Percentiles rank a stretch among this genome's conserved stretches.
Evolutionary conservation across 2,113 vertebrate genomes (phyloP).

Genomic region (Motacilla alba): DNA sequence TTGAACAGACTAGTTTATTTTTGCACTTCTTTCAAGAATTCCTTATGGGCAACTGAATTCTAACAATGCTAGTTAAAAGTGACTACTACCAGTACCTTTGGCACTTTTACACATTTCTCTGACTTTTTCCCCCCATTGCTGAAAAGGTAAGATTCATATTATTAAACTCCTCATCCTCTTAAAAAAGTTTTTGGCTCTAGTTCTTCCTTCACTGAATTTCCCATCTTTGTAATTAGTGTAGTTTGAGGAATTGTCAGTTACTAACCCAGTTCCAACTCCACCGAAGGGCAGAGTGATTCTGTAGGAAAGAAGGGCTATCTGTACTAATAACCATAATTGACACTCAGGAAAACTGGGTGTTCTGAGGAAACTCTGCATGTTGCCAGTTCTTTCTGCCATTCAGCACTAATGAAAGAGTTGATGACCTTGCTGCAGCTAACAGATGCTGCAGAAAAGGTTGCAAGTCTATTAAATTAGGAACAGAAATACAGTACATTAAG

Average conservation of each 20-base stretch:
- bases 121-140: background rate
- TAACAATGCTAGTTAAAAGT: background rate
- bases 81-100: background rate
- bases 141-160: background rate
- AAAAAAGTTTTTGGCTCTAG: background rate
- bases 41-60: background rate
- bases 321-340: background rate
- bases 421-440: slow-evolving; percentile 9
- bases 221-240: background rate
- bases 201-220: background rate
- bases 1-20: background rate
- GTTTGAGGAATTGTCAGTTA: background rate
- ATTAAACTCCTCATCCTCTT: background rate
- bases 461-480: background rate
- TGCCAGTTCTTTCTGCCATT: background rate
- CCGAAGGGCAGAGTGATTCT: background rate
- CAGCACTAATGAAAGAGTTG: background rate
- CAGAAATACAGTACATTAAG: background rate
- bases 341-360: background rate
- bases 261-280: background rate
- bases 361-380: background rate
- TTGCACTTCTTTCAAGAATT: background rate
- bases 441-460: slow-evolving; percentile 26
- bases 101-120: background rate
- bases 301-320: background rate